Evolutionary conservation across 2,888 invertebrate species (phyloP), one percentile per base, ranked within the genome.

Genomic region (Sclerodermus sp.): DNA sequence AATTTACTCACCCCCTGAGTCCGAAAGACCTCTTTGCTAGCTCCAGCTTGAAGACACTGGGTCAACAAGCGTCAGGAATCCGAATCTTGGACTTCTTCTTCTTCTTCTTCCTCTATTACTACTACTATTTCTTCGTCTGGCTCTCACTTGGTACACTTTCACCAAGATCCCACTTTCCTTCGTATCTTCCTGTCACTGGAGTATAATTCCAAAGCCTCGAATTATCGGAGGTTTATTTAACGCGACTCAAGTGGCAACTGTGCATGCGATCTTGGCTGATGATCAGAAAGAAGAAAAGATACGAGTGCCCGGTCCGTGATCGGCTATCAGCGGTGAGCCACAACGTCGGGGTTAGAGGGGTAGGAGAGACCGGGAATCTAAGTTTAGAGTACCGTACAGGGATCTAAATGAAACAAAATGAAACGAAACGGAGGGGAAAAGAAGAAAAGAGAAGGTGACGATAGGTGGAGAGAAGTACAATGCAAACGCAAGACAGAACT

Each of bases 21-120:
- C 65, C 65, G 53, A 69, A 71, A 61, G 64, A 66, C 67, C 71
- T 70, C 71, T 73, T 72, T 68, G 69, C 70, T 59, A 73, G 68
- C 69, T 71, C 67, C 67, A 68, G 73, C 67, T 73, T 68, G 71
- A 71, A 68, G 72, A 65, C 64, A 60, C 66, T 64, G 62, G 65
- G 65, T 63, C 63, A 64, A 64, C 62, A 62, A 66, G 58, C 64
- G 48, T 41, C 53, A 51, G 57, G 57, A 58, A 50, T 53, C 44
- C 47, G 10, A 34, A 12, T 34, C 4, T 12, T 40, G 31, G 37
- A 39, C 44, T 38, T 52, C 47, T 57, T 54, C 53, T 40, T 13
- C 10, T 42, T 50, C n/a, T 50, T 47, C 14, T 12, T 34, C 10
- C 34, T 13, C 34, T 34, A 6, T 34, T 34, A 4, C 38, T 12